Evolutionary conservation across 2,797 vertebrate genomes (phyloP).

Genomic region (Cheirogaleus major): DNA sequence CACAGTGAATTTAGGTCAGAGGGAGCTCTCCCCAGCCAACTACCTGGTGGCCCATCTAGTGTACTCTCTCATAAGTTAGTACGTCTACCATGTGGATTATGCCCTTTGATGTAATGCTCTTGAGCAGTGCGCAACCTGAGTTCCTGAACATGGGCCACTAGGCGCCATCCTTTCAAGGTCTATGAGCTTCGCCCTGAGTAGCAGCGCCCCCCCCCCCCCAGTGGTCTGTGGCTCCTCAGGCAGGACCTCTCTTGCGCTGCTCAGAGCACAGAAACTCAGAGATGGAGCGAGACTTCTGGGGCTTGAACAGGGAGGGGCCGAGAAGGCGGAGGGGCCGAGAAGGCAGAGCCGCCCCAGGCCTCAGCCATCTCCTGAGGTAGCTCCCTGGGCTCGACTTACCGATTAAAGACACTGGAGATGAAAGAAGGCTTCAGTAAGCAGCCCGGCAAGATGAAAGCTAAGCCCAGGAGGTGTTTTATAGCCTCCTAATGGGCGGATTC

Average conservation of each 20-base stretch:
- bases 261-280: not conserved
- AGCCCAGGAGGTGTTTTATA: not conserved
- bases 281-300: not conserved
- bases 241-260: not conserved
- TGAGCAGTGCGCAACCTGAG: not conserved
- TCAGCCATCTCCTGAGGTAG: not conserved
- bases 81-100: rapidly evolving
- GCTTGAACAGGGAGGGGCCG: not conserved
- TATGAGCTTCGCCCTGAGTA: not conserved
- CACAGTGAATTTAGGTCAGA: not conserved
- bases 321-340: not conserved
- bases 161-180: not conserved
- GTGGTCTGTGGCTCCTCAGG: not conserved
- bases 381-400: conserved; percentile 44
- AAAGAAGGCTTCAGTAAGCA: conserved; percentile 52
- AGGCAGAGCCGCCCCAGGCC: not conserved
- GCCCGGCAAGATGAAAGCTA: conserved; percentile 60
- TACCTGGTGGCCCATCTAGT: not conserved
- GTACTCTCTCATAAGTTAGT: not conserved
- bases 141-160: not conserved
- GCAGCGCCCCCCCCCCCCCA: not conserved
- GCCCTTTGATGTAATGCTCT: not conserved
- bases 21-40: not conserved
- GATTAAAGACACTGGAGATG: conserved; percentile 66
- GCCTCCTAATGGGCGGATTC: not conserved